These are phyloP conservation scores for Pterocles burchelli DNA, from an alignment of 2,113 vertebrate species.

Conservation along the genomic window DNA sequence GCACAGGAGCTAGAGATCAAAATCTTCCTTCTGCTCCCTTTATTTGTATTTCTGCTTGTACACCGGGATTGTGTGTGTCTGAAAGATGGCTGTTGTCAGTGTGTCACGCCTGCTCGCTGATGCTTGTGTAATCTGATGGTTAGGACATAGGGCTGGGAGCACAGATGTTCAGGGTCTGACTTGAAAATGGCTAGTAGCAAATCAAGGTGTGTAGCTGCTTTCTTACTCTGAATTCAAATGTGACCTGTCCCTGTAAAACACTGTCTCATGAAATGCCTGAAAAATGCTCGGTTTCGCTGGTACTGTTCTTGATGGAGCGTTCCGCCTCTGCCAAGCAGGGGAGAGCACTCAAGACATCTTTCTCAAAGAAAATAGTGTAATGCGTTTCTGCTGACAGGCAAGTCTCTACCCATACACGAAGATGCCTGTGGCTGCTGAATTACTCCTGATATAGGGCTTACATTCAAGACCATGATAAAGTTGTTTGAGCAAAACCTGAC, in stretches of 20 bases:
- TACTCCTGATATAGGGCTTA: background rate
- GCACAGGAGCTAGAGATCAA: conserved; percentile 1
- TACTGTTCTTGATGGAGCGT: background rate
- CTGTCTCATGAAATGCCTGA: background rate
- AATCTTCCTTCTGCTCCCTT: conserved; percentile 35
- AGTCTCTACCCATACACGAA: background rate
- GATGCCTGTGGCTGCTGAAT: background rate
- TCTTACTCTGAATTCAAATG: background rate
- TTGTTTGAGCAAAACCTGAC: background rate
- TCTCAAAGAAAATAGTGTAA: background rate
- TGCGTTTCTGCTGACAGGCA: background rate
- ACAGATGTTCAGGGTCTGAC: conserved; percentile 10
- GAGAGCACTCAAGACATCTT: background rate
- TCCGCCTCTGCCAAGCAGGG: background rate
- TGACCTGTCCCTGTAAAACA: background rate
- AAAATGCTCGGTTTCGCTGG: background rate
- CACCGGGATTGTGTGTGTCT: background rate
- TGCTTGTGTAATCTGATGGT: conserved; percentile 34
- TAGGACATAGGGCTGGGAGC: conserved; percentile 21
- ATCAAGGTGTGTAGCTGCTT: background rate
- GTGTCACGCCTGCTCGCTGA: background rate
- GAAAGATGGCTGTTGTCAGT: conserved; percentile 32
- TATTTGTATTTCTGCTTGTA: conserved; percentile 21
- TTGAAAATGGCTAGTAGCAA: background rate
- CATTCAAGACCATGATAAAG: background rate